A percentile compares a stretch with the other conserved stretches of the same genome.
Evolutionary conservation across 2,797 vertebrate genomes (phyloP).

Genomic region (Sebastes miniatus): DNA sequence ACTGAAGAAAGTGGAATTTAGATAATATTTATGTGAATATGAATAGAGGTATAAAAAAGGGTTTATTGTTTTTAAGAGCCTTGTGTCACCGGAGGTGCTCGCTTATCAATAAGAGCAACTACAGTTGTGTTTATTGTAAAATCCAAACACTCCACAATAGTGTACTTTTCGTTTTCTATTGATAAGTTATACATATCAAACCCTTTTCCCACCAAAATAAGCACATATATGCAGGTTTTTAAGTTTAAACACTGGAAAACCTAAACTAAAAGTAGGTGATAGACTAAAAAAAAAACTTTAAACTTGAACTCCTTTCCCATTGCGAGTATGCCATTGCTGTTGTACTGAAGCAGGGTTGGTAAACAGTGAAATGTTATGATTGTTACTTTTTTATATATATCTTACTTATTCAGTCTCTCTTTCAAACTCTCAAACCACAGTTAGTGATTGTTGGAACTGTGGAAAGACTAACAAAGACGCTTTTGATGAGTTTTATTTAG

Average conservation of each 20-base stretch:
- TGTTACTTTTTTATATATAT: not conserved
- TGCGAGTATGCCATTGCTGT: too few species aligned
- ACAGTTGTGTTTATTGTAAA: constrained; percentile 8
- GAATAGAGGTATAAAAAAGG: constrained; percentile 43
- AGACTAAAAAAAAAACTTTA: not conserved
- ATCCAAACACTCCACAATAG: not conserved
- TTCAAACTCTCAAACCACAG: too few species aligned
- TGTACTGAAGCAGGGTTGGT: too few species aligned
- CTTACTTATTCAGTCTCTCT: not conserved
- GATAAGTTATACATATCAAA: not conserved
- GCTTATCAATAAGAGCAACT: constrained; percentile 22
- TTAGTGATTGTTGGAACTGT: not conserved
- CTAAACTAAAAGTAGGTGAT: not conserved
- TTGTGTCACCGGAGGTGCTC: constrained; percentile 19
- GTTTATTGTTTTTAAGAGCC: constrained; percentile 31
- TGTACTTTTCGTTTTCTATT: not conserved
- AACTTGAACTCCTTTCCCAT: too few species aligned
- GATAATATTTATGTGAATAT: constrained; percentile 62
- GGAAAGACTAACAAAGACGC: not conserved
- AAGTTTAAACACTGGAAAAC: not conserved
- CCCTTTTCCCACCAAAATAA: not conserved
- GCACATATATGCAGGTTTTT: not conserved
- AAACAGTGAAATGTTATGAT: too few species aligned
- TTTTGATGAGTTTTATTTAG: not conserved
- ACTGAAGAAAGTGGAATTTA: constrained; percentile 33